Evolutionary conservation across 2,113 vertebrate genomes (phyloP).

Genomic region (Macquaria ambigua): DNA sequence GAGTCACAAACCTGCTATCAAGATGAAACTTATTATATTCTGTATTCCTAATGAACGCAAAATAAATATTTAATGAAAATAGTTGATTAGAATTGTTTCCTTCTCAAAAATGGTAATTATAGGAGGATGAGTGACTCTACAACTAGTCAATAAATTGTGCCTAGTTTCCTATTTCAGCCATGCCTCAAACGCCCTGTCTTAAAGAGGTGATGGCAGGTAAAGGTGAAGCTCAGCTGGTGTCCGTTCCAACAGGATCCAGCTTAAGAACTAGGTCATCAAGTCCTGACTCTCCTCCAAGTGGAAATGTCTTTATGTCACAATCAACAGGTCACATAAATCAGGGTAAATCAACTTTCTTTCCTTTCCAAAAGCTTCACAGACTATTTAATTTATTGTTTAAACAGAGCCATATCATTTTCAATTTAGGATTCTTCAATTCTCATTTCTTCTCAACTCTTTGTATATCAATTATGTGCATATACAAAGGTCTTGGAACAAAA

Average conservation of each 20-base stretch:
- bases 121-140: neutral
- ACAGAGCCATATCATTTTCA: neutral
- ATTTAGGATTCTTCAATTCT: neutral
- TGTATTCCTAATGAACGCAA: neutral
- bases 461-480: neutral
- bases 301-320: conserved; percentile 32
- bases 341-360: neutral
- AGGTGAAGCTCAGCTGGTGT: conserved; percentile 38
- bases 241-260: conserved; percentile 41
- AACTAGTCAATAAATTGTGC: neutral
- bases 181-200: conserved; percentile 25
- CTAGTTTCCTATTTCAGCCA: neutral
- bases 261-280: conserved; percentile 54
- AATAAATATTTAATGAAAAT: neutral
- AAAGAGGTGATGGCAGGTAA: conserved; percentile 48
- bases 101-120: neutral
- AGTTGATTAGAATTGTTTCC: neutral
- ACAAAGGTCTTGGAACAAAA: neutral
- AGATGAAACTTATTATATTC: neutral
- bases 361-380: neutral
- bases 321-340: neutral
- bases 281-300: conserved; percentile 40
- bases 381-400: neutral
- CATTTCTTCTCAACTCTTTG: neutral
- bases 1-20: conserved; percentile 1